phyloP scores from a whole-genome alignment of 1,140 invertebrate species.

The Drosophila azteca region DNA sequence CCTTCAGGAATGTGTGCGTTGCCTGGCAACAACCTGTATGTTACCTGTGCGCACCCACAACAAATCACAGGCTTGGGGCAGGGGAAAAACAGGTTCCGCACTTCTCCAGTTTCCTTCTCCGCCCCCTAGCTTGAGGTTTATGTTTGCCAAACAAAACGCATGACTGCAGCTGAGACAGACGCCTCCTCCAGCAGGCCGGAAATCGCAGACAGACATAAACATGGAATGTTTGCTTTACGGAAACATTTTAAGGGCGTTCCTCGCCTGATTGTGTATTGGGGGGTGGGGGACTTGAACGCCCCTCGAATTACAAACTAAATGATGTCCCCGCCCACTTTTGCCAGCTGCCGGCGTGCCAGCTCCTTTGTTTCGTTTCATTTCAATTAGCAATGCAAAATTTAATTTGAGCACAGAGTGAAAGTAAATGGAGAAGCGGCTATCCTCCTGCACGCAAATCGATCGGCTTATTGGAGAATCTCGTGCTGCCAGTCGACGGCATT shows the following conservation, averaged over 20 bases:
- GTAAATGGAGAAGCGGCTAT: slow-evolving; percentile 36
- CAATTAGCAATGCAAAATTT: slow-evolving; percentile 71
- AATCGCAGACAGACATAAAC: slow-evolving; percentile 32
- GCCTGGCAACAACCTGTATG: slow-evolving; percentile 44
- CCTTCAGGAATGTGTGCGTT: too few relatives aligned
- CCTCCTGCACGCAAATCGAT: slow-evolving; percentile 49
- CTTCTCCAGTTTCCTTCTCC: slow-evolving; percentile 27
- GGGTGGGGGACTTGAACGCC: slow-evolving; percentile 33
- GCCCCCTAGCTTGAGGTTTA: background rate
- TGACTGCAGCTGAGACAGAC: slow-evolving; percentile 25
- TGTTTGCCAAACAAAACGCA: slow-evolving; percentile 65
- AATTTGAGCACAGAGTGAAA: slow-evolving; percentile 63
- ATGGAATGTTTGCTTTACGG: slow-evolving; percentile 21
- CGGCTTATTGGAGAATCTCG: slow-evolving; percentile 63
- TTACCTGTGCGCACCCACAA: slow-evolving; percentile 35
- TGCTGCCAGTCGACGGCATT: slow-evolving; percentile 78
- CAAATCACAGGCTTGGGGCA: slow-evolving; percentile 30
- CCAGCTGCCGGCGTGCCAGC: slow-evolving; percentile 40
- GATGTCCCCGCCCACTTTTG: slow-evolving; percentile 62
- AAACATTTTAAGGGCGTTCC: slow-evolving; percentile 64
- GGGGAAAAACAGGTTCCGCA: slow-evolving; percentile 56
- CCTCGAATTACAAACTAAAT: slow-evolving; percentile 11
- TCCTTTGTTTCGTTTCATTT: slow-evolving; percentile 33
- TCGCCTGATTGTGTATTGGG: slow-evolving; percentile 30
- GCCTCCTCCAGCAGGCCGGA: slow-evolving; percentile 38